Conservation (phyloP, 2,888 invertebrate species). For the Drosophila yooni region DNA sequence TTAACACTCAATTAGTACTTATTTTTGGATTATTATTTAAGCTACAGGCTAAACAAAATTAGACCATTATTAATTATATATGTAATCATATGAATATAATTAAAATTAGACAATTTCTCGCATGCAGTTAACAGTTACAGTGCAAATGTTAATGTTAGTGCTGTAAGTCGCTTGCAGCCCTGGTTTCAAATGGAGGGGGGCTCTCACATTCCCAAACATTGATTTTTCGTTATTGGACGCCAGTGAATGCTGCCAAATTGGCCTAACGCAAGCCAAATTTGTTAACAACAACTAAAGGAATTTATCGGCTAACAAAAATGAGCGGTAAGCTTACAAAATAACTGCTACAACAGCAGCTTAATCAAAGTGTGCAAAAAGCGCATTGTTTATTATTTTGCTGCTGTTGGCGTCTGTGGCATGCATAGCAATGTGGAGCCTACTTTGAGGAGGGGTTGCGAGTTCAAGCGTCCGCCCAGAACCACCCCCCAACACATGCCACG, state of each 20-base stretch:
- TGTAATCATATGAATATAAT: neutral
- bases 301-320: constrained; percentile 52
- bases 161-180: constrained; percentile 20
- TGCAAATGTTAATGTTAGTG: constrained; percentile 6
- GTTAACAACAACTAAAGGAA: constrained; percentile 32
- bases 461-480: constrained; percentile 28
- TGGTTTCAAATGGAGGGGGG: constrained; percentile 57
- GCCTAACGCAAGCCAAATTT: constrained; percentile 26
- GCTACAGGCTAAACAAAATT: neutral
- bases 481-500: constrained; percentile 44
- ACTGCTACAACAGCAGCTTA: too few species aligned
- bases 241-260: constrained; percentile 41
- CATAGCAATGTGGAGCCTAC: constrained; percentile 70
- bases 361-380: neutral
- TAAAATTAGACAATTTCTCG: neutral
- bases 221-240: constrained; percentile 59
- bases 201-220: constrained; percentile 67
- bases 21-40: neutral
- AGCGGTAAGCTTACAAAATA: constrained; percentile 56
- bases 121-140: constrained; percentile 37
- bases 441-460: constrained; percentile 47
- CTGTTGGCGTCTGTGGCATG: constrained; percentile 28
- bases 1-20: neutral
- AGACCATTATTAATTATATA: neutral
- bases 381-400: neutral